phyloP scores from a whole-genome alignment of 2,113 vertebrate genomes.

The Arizona elegans region DNA sequence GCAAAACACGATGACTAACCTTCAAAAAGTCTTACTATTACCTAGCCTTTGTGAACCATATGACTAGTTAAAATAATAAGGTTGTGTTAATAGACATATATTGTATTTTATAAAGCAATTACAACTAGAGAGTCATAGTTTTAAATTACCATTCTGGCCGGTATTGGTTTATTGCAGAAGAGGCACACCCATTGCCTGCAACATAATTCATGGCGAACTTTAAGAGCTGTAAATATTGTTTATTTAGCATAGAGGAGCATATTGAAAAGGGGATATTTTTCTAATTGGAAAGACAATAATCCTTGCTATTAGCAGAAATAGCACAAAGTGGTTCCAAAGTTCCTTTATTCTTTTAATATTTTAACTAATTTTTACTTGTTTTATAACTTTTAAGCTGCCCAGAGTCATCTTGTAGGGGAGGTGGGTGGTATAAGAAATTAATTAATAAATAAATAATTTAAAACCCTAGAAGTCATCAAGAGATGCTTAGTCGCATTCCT shows the following conservation, averaged over 20 bases:
- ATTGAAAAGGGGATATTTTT: neutral
- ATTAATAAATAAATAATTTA: neutral
- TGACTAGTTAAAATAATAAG: conserved; percentile 59
- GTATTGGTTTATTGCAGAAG: conserved; percentile 2
- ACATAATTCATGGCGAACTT: neutral
- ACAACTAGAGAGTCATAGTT: conserved; percentile 50
- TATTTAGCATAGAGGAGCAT: neutral
- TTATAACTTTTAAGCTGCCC: neutral
- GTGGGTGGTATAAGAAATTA: neutral
- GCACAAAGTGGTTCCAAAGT: neutral
- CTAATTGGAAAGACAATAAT: neutral
- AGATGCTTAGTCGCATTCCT: neutral
- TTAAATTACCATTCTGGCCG: conserved; percentile 24
- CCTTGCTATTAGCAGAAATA: neutral
- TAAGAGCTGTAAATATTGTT: conserved; percentile 19
- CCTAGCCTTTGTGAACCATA: conserved; percentile 56
- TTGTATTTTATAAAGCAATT: conserved; percentile 63
- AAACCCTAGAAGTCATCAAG: neutral
- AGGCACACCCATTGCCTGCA: neutral
- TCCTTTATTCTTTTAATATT: neutral
- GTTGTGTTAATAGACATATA: conserved; percentile 54
- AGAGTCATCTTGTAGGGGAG: neutral
- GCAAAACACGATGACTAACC: neutral
- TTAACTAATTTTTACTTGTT: neutral
- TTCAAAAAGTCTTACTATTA: conserved; percentile 36